Base-by-base conservation (phyloP, 2,113 vertebrate species). In the Piprites chloris region DNA sequence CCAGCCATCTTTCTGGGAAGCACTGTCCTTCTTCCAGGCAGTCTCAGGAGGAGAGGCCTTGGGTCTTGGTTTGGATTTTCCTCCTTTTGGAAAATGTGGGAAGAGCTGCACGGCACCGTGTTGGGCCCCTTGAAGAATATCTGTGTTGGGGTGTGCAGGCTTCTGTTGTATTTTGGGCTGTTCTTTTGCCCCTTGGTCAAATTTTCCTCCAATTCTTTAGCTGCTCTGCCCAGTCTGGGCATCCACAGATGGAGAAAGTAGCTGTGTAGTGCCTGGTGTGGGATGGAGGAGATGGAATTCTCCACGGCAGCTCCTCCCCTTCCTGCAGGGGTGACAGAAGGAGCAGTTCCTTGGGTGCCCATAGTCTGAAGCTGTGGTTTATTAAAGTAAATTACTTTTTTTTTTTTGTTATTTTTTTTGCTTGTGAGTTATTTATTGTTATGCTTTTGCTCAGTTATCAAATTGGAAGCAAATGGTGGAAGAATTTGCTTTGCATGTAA, bases 401-500 rank as follows among this genome's bases (percentile, higher is more conserved):
- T n/a, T 12, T 24, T 22, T 23, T 1, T 20, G 10, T 7, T 49
- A 76, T 35, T 52, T 50, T 44, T 22, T 32, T 26, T 27, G 1
- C 10, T 59, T 76, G 49, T 46, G 56, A 91, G 65, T 93, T 94
- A 78, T 93, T 91, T 91, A 84, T 96, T 92, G 23, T 90, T 95
- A 35, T 63, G 55, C 33, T 81, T 90, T 84, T 81, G 32, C 75
- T 85, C 72, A 83, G 71, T 71, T 93, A 91, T 80, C 75, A 78
- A 95, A 90, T 84, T 90, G 87, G 76, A 95, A 97, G 84, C 80
- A 91, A 95, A 95, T 89, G 88, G 76, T 90, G 73, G 79, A 90
- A 87, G 87, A 86, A 88, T 93, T 94, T 89, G 76, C 93, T 93
- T 78, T 94, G 85, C 85, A 92, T 90, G 83, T 62, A 81, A 91